Conservation (phyloP, 2,888 invertebrate genomes). For the Carabus problematicus region DNA sequence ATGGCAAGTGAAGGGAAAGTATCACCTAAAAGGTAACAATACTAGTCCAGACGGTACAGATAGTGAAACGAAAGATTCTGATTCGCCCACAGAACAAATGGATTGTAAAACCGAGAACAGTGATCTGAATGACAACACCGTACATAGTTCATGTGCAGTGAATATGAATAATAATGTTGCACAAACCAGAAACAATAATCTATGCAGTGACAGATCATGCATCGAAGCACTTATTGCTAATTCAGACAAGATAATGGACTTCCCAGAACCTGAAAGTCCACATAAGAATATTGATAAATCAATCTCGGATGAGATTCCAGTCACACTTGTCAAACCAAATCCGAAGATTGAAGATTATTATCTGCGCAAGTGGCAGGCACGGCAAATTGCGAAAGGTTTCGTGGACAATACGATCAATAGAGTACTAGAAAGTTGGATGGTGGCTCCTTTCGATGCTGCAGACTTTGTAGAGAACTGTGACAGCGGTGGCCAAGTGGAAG, state of each 20-base stretch:
- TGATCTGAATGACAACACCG: conserved; percentile 45
- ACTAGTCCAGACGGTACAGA: conserved; percentile 29
- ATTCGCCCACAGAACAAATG: conserved; percentile 51
- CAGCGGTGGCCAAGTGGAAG: conserved; percentile 68
- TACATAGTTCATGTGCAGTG: conserved; percentile 37
- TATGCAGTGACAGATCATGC: conserved; percentile 49
- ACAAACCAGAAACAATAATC: conserved; percentile 41
- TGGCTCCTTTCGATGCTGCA: conserved; percentile 62
- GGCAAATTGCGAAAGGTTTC: conserved; percentile 70
- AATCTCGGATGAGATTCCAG: conserved; percentile 51
- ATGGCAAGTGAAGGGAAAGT: conserved; percentile 73
- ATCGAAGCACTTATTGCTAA: conserved; percentile 51
- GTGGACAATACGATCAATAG: conserved; percentile 75
- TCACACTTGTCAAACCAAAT: conserved; percentile 52
- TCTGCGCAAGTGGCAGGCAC: conserved; percentile 69
- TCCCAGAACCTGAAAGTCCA: conserved; percentile 45
- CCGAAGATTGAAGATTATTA: conserved; percentile 55
- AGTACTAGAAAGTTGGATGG: conserved; percentile 69
- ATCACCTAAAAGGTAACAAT: conserved; percentile 64
- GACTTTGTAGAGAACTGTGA: conserved; percentile 65
- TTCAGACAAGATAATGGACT: conserved; percentile 46
- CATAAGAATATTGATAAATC: conserved; percentile 46
- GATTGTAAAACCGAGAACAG: conserved; percentile 23
- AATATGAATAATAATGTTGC: conserved; percentile 44
- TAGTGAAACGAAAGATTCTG: conserved; percentile 47